Percentiles rank a stretch among this genome's conserved stretches.
Conservation (phyloP, 2,888 invertebrate genomes). For the Xanthia togata region DNA sequence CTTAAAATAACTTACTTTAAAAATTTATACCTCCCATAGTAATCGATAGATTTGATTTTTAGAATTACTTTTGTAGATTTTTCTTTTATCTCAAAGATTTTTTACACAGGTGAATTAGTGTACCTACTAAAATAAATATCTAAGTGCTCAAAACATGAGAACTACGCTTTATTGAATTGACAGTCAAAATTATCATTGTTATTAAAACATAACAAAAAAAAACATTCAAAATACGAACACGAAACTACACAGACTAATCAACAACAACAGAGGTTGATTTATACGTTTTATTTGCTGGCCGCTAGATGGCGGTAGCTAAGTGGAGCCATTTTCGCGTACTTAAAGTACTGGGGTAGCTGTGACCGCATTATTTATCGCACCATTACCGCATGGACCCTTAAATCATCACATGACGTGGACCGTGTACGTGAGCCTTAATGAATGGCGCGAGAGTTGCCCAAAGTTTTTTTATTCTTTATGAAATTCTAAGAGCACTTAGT, state of each 20-base stretch:
- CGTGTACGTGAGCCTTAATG: conserved; percentile 86
- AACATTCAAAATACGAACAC: conserved; percentile 38
- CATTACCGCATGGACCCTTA: conserved; percentile 88
- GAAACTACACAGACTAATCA: conserved; percentile 75
- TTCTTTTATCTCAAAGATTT: no score
- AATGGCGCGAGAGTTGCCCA: conserved; percentile 84
- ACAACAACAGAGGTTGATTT: conserved; percentile 77
- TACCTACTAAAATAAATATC: no score
- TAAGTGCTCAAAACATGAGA: background rate
- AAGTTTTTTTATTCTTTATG: conserved; percentile 86
- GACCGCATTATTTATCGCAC: conserved; percentile 90
- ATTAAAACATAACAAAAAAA: background rate
- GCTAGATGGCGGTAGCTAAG: conserved; percentile 85
- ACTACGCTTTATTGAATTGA: background rate
- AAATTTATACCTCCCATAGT: background rate
- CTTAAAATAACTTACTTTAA: background rate
- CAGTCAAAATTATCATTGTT: background rate
- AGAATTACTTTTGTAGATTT: no score
- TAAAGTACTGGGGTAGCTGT: conserved; percentile 77
- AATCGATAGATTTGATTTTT: no score
- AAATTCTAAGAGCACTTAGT: conserved; percentile 88
- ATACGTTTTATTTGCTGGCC: conserved; percentile 75
- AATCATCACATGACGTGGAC: conserved; percentile 89
- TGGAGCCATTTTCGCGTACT: conserved; percentile 85
- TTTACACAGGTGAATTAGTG: no score